These are phyloP conservation scores for Drosophila subquinaria DNA, from an alignment of 2,888 invertebrate species.

Conservation along the genomic window DNA sequence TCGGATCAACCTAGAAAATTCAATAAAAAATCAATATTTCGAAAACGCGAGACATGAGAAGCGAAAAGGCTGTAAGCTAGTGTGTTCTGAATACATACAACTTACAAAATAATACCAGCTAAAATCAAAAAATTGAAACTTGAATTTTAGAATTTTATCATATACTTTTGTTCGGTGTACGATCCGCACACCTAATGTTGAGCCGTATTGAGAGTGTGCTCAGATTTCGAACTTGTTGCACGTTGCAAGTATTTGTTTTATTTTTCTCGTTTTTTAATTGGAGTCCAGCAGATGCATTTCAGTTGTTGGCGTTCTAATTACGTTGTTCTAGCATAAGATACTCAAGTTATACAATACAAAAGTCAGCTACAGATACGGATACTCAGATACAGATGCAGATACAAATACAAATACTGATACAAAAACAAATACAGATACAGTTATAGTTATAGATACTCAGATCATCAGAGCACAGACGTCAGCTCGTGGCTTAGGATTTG, in stretches of 20 bases:
- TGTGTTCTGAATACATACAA: no score
- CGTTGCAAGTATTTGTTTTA: constrained; percentile 8
- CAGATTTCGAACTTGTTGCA: constrained; percentile 55
- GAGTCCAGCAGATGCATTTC: constrained; percentile 77
- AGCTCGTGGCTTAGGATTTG: constrained; percentile 24
- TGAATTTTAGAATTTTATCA: no score
- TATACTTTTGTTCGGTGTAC: background rate
- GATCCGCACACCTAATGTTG: background rate
- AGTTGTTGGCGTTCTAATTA: constrained; percentile 68
- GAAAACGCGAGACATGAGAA: no score
- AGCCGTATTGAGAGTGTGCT: constrained; percentile 5
- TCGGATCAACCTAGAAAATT: no score
- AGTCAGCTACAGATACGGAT: constrained; percentile 21
- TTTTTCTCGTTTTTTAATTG: constrained; percentile 53
- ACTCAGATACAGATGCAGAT: constrained; percentile 23
- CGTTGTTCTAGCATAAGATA: constrained; percentile 52
- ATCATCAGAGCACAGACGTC: constrained; percentile 45
- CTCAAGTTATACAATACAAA: constrained; percentile 35
- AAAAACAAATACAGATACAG: constrained; percentile 28
- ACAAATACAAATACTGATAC: constrained; percentile 24
- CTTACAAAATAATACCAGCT: no score
- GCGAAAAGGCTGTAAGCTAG: no score
- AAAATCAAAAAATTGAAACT: no score
- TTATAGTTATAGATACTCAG: constrained; percentile 28
- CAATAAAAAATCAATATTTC: no score